Percentiles rank a stretch among this genome's conserved stretches.
Evolutionary conservation across 2,113 vertebrate genomes (phyloP).

Genomic region (Podilymbus podiceps): DNA sequence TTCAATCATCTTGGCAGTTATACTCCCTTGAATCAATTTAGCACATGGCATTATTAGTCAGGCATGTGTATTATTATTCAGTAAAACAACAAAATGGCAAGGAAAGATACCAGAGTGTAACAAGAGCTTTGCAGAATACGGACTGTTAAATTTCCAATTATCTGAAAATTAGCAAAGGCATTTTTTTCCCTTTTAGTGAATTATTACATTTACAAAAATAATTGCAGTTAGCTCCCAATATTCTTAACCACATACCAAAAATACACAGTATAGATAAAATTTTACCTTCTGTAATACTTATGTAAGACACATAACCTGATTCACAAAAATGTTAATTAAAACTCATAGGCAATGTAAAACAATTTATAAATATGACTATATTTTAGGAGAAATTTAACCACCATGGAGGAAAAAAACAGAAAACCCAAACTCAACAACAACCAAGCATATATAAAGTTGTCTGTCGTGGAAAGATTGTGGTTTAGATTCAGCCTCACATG

Average conservation of each 20-base stretch:
- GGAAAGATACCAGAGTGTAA: neutral
- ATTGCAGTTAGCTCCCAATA: neutral
- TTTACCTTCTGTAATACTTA: neutral
- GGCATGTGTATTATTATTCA: neutral
- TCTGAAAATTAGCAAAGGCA: neutral
- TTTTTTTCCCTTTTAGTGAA: neutral
- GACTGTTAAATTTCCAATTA: neutral
- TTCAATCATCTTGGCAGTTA: conserved; percentile 20
- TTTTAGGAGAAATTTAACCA: neutral
- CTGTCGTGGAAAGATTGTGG: neutral
- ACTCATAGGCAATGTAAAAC: neutral
- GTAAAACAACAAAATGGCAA: neutral
- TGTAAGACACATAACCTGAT: neutral
- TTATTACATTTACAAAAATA: neutral
- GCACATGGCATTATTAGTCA: neutral
- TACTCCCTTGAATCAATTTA: conserved; percentile 1
- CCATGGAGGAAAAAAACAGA: no score
- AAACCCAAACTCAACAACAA: neutral
- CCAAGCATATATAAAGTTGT: neutral
- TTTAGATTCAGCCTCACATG: neutral
- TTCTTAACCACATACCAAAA: neutral
- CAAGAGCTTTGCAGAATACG: neutral
- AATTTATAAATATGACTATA: neutral
- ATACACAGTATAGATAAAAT: neutral
- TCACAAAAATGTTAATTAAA: neutral